Evolutionary conservation across 1,140 invertebrate genomes (phyloP).

Genomic region (Alviniconcha marisindica): DNA sequence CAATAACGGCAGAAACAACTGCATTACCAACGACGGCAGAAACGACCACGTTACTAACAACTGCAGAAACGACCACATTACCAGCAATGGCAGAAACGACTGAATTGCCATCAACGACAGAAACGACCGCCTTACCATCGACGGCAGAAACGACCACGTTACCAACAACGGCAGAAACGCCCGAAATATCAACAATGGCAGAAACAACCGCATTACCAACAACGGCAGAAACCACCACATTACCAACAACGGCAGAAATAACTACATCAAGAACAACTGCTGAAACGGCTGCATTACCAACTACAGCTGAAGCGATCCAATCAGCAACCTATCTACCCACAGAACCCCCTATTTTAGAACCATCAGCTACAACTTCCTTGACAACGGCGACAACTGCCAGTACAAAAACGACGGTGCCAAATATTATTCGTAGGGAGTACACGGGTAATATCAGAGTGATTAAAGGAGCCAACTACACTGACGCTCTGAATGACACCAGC

Average conservation of each 20-base stretch:
- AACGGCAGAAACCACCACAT: too few relatives aligned
- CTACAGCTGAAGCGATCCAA: constrained; percentile 2
- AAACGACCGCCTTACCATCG: background rate
- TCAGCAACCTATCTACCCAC: too few relatives aligned
- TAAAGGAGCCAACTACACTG: background rate
- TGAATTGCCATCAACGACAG: constrained; percentile 11
- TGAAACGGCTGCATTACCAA: constrained; percentile 16
- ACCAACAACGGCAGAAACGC: too few relatives aligned
- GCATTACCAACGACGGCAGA: background rate
- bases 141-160: background rate
- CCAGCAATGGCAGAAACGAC: constrained; percentile 9
- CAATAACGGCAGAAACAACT: constrained; percentile 27
- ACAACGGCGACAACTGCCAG: background rate
- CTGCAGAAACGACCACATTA: background rate
- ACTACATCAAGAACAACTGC: constrained; percentile 22
- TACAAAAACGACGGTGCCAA: too few relatives aligned
- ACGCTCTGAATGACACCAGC: background rate
- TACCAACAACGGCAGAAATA: constrained; percentile 4
- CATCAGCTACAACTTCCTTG: constrained; percentile 2
- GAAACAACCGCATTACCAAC: too few relatives aligned
- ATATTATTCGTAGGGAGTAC: too few relatives aligned
- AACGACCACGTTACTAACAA: background rate
- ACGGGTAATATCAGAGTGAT: background rate
- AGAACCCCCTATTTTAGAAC: too few relatives aligned
- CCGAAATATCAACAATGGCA: too few relatives aligned